Conservation (phyloP, 2,797 vertebrate species). For the Amphiprion clarkii region DNA sequence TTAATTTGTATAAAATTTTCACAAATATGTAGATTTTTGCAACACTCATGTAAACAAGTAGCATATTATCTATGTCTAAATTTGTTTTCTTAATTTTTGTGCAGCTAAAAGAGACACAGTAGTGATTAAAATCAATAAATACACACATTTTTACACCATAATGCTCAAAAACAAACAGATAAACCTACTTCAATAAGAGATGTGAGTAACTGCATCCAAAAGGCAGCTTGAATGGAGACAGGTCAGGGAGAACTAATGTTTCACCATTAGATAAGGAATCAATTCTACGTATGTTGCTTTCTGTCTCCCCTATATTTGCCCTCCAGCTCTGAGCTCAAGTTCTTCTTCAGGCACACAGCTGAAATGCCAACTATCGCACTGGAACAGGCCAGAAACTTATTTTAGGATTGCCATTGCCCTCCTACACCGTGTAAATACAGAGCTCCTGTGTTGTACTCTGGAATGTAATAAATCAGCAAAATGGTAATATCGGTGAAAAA, state of each 20-base stretch:
- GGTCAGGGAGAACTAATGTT: conserved; percentile 48
- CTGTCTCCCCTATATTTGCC: conserved; percentile 1
- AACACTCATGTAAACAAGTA: neutral
- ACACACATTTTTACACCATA: neutral
- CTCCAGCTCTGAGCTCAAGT: conserved; percentile 9
- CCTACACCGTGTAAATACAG: neutral
- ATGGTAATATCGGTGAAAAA: neutral
- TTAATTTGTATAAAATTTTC: no score
- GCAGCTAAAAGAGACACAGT: no score
- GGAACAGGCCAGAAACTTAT: conserved; percentile 1
- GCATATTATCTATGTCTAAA: no score
- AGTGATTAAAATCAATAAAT: neutral
- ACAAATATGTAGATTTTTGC: no score
- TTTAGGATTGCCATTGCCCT: neutral
- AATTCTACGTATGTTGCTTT: conserved; percentile 61
- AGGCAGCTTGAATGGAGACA: conserved; percentile 59
- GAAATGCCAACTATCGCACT: neutral
- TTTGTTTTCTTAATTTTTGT: no score
- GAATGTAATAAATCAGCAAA: conserved; percentile 5
- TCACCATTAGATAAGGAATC: conserved; percentile 71
- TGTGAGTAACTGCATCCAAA: conserved; percentile 46
- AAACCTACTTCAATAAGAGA: conserved; percentile 50
- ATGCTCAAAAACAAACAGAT: conserved; percentile 11
- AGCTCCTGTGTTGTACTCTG: neutral
- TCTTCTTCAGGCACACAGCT: conserved; percentile 14